Percentiles rank a stretch among this genome's conserved stretches.
These are phyloP conservation scores for Apteryx owenii DNA, from an alignment of 2,113 vertebrate genomes.

Conservation along the genomic window DNA sequence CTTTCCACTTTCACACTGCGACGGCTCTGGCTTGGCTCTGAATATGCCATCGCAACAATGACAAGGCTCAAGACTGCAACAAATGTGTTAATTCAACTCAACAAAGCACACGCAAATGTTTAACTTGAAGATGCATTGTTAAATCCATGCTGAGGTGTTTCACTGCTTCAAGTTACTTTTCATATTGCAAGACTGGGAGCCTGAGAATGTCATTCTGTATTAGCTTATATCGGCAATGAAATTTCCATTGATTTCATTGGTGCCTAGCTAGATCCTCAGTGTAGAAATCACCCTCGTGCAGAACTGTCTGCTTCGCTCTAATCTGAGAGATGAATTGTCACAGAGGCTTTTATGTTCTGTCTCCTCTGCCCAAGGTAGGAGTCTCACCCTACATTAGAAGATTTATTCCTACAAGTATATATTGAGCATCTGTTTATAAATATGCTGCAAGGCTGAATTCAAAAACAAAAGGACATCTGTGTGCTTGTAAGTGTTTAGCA, in stretches of 20 bases:
- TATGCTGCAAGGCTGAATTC: background rate
- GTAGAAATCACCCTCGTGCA: background rate
- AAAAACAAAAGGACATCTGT: background rate
- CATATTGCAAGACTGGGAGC: accelerated
- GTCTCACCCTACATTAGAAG: accelerated
- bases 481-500: background rate
- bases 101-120: background rate
- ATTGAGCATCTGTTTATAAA: background rate
- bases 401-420: background rate
- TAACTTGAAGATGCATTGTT: too few species aligned
- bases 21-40: background rate
- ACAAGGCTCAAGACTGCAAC: background rate
- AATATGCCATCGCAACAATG: accelerated
- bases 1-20: accelerated
- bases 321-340: background rate
- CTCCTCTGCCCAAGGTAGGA: background rate
- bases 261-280: background rate
- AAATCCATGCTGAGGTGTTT: background rate
- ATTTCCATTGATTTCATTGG: background rate
- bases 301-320: background rate
- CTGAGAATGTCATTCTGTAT: background rate
- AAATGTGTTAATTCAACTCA: accelerated
- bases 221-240: background rate
- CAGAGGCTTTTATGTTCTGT: background rate
- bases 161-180: background rate